Percentiles rank a stretch among this genome's conserved stretches.
Conservation (phyloP, 2,113 vertebrate species). For the Leptobrachium leishanense region DNA sequence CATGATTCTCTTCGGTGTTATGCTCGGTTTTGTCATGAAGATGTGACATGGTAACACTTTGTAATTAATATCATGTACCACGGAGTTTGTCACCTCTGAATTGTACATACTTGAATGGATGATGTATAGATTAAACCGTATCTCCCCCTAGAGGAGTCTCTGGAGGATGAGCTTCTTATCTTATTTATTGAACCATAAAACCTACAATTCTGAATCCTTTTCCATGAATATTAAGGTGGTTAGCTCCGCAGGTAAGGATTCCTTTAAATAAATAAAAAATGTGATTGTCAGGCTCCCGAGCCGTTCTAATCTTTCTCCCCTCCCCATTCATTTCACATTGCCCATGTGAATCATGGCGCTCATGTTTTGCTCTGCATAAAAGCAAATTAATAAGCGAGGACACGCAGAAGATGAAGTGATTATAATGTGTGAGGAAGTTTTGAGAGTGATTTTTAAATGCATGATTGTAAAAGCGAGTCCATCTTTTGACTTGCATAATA, state of each 20-base stretch:
- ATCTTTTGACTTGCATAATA: slow-evolving; percentile 50
- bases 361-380: slow-evolving; percentile 39
- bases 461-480: slow-evolving; percentile 47
- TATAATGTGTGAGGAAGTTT: slow-evolving; percentile 49
- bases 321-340: slow-evolving; percentile 10
- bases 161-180: too few relatives aligned
- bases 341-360: slow-evolving; percentile 28
- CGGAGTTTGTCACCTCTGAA: too few relatives aligned
- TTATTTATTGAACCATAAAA: too few relatives aligned
- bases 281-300: not conserved
- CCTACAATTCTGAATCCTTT: too few relatives aligned
- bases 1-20: too few relatives aligned
- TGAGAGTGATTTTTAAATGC: slow-evolving; percentile 47
- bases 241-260: slow-evolving; percentile 18
- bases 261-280: not conserved
- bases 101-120: too few relatives aligned
- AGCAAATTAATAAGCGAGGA: slow-evolving; percentile 47
- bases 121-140: too few relatives aligned
- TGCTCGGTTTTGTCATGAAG: too few relatives aligned
- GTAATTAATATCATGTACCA: too few relatives aligned
- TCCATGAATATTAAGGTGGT: not conserved
- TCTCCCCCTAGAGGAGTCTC: too few relatives aligned
- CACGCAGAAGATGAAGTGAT: slow-evolving; percentile 43
- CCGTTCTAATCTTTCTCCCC: slow-evolving; percentile 19
- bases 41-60: too few relatives aligned